phyloP scores from a whole-genome alignment of 1,140 invertebrate species.

The Pogonognathellus flavescens region DNA sequence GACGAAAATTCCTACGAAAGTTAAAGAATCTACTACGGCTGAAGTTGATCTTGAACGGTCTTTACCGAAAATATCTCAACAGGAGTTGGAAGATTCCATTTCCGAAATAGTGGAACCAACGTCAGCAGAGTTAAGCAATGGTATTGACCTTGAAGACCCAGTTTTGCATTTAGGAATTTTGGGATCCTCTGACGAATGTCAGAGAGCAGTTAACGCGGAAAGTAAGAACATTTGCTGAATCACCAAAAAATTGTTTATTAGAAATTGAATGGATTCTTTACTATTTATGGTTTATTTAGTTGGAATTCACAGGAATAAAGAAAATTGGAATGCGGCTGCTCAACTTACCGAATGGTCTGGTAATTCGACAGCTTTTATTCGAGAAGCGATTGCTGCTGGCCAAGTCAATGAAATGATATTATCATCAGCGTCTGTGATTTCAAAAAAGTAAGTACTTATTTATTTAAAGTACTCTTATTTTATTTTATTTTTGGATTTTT shows the following conservation, averaged over 20 bases:
- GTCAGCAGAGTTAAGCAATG: not conserved
- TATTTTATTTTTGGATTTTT: conserved; percentile 25
- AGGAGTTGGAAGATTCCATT: conserved; percentile 15
- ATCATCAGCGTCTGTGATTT: conserved; percentile 10
- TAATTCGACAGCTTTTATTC: conserved; percentile 21
- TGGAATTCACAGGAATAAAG: conserved; percentile 3
- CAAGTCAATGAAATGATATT: conserved; percentile 58
- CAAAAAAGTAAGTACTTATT: conserved; percentile 25
- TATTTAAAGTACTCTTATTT: not conserved
- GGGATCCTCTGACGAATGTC: conserved; percentile 11
- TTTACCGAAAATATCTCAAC: not conserved
- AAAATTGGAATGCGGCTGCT: conserved; percentile 15
- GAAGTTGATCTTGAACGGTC: conserved; percentile 17
- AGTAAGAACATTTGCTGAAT: not conserved
- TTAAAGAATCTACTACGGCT: not conserved
- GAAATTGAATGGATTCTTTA: too few species aligned
- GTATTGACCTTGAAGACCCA: not conserved
- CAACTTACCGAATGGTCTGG: conserved; percentile 45
- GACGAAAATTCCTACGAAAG: not conserved
- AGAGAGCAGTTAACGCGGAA: conserved; percentile 15
- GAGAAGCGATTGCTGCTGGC: conserved; percentile 43
- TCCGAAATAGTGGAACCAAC: not conserved
- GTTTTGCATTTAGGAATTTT: conserved; percentile 51
- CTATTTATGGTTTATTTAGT: not conserved
- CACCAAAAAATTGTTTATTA: not conserved